phyloP scores from a whole-genome alignment of 2,888 invertebrate species.

The Drosophila melanosoma region DNA sequence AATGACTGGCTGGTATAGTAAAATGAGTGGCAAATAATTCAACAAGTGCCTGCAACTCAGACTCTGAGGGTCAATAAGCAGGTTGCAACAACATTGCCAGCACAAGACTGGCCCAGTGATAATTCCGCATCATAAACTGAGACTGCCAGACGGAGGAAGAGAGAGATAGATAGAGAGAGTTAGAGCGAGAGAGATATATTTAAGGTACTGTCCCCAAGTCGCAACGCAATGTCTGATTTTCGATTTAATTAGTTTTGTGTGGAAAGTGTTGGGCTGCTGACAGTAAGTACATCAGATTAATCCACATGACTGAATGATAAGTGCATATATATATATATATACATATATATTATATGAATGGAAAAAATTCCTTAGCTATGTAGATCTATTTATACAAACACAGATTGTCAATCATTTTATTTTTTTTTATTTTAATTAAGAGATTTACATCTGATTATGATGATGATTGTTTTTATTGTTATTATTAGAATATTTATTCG shows the following conservation, averaged over 20 bases:
- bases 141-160: neutral
- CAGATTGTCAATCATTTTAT: slow-evolving; percentile 12
- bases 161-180: neutral
- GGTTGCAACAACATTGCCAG: slow-evolving; percentile 32
- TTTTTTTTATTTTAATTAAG: slow-evolving; percentile 5
- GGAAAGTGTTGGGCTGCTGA: slow-evolving; percentile 30
- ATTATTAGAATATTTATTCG: neutral
- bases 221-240: slow-evolving; percentile 38
- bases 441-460: neutral
- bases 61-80: slow-evolving; percentile 65
- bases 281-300: slow-evolving; percentile 53
- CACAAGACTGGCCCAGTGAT: slow-evolving; percentile 50
- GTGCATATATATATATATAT: neutral
- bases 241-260: slow-evolving; percentile 50
- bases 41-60: slow-evolving; percentile 58
- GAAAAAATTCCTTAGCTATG: slow-evolving; percentile 42
- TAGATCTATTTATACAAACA: slow-evolving; percentile 2
- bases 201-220: slow-evolving; percentile 33
- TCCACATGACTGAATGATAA: slow-evolving; percentile 40
- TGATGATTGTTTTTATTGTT: neutral
- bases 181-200: neutral
- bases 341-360: slow-evolving; percentile 23
- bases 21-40: slow-evolving; percentile 43
- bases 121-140: slow-evolving; percentile 23
- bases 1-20: slow-evolving; percentile 1